A percentile compares a stretch with the other conserved stretches of the same genome.
Evolutionary conservation across 2,797 vertebrate species (phyloP).

Genomic region (Dendrocincla fuliginosa): DNA sequence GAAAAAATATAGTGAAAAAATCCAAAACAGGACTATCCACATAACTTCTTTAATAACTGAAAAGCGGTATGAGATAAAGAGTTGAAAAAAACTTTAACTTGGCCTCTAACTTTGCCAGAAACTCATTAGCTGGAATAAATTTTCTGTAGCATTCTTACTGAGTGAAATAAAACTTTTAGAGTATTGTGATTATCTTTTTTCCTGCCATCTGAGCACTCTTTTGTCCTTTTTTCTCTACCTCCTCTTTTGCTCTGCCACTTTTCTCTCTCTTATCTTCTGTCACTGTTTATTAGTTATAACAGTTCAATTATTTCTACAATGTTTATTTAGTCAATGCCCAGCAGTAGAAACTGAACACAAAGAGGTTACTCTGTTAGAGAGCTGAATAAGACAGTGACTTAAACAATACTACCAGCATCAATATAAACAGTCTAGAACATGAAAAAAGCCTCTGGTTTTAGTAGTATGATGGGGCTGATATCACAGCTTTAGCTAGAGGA

Average conservation of each 20-base stretch:
- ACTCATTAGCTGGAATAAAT: slow-evolving; percentile 56
- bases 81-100: not conserved
- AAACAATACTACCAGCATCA: not conserved
- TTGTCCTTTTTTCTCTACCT: not conserved
- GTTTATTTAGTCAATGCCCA: not conserved
- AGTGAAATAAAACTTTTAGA: slow-evolving; percentile 38
- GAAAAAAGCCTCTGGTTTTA: not conserved
- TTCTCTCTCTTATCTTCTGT: not conserved
- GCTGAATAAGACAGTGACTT: not conserved
- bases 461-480: not conserved
- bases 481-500: not conserved
- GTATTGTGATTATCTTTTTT: not conserved
- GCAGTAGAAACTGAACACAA: not conserved
- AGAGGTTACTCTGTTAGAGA: not conserved
- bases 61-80: slow-evolving; percentile 17
- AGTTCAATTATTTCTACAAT: not conserved
- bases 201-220: not conserved
- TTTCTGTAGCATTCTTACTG: not conserved
- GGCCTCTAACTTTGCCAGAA: slow-evolving; percentile 30
- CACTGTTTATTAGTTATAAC: not conserved
- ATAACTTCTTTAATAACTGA: not conserved
- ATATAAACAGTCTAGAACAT: not conserved
- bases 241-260: not conserved
- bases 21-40: not conserved
- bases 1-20: not conserved